phyloP scores from a whole-genome alignment of 2,113 vertebrate species.

The Mandrillus leucophaeus region DNA sequence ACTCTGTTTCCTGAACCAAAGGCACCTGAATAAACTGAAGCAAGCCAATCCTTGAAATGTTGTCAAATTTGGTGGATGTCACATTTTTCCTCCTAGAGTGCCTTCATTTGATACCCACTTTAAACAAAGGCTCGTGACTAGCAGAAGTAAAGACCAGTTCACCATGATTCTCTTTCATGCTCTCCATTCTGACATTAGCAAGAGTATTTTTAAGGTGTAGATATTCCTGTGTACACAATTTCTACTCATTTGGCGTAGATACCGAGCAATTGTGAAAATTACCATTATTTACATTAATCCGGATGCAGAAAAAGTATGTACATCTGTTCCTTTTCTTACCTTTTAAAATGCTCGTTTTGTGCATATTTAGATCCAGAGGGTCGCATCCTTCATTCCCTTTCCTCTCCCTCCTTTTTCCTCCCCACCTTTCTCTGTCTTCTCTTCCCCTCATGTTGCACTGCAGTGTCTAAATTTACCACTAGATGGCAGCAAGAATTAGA shows the following conservation, averaged over 20 bases:
- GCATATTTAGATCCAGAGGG: not conserved
- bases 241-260: not conserved
- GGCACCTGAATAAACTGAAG: slow-evolving; percentile 68
- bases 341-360: not conserved
- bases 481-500: slow-evolving; percentile 65
- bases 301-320: not conserved
- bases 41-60: slow-evolving; percentile 41
- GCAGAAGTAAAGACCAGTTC: not conserved
- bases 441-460: not conserved
- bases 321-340: not conserved
- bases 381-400: not conserved
- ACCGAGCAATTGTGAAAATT: not conserved
- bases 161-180: not conserved
- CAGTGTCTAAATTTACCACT: slow-evolving; percentile 33
- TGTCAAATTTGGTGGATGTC: slow-evolving; percentile 38
- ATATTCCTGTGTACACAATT: not conserved
- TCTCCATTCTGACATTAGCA: not conserved
- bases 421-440: too few relatives aligned
- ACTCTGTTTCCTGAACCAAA: slow-evolving; percentile 62
- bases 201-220: not conserved
- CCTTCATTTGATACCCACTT: slow-evolving; percentile 6
- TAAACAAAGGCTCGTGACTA: not conserved
- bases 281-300: not conserved
- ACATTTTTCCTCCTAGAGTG: not conserved
- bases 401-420: rapidly evolving